Percentiles rank a stretch among this genome's conserved stretches.
Evolutionary conservation across 2,888 invertebrate genomes (phyloP).

Genomic region (Mythimna ferrago): DNA sequence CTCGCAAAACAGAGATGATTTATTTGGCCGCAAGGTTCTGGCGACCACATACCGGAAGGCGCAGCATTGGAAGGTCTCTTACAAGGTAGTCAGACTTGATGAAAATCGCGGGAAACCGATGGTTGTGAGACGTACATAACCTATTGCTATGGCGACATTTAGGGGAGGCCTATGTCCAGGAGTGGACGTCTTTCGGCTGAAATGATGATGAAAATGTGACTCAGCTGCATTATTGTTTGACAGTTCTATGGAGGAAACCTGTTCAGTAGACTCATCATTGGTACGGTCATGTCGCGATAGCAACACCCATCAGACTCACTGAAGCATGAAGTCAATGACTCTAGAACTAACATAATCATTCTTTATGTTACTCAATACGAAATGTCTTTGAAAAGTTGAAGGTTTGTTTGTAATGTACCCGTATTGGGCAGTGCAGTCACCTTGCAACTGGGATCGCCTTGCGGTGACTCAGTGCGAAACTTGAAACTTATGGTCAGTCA

Average conservation of each 20-base stretch:
- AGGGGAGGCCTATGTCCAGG: too few species aligned
- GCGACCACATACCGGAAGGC: too few species aligned
- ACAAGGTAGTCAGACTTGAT: too few species aligned
- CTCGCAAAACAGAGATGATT: too few species aligned
- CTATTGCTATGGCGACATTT: too few species aligned
- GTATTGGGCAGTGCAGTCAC: conserved; percentile 74
- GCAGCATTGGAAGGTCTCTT: too few species aligned
- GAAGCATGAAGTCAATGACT: conserved; percentile 40
- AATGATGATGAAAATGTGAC: neutral
- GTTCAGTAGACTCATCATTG: neutral
- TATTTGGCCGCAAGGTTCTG: too few species aligned
- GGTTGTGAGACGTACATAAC: too few species aligned
- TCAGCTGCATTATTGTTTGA: conserved; percentile 4
- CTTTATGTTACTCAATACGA: conserved; percentile 58
- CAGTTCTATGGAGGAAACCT: neutral
- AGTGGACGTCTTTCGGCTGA: too few species aligned
- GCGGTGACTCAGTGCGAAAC: conserved; percentile 77
- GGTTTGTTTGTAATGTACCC: conserved; percentile 64
- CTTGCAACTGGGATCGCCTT: conserved; percentile 79
- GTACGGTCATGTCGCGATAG: neutral
- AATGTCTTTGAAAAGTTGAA: conserved; percentile 63
- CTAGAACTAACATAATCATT: conserved; percentile 54
- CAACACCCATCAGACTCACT: neutral
- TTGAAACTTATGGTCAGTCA: conserved; percentile 65
- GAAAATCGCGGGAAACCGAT: too few species aligned